Percentiles rank a stretch among this genome's conserved stretches.
Conservation (phyloP, 2,797 vertebrate species). For the Sebastes itinus region DNA sequence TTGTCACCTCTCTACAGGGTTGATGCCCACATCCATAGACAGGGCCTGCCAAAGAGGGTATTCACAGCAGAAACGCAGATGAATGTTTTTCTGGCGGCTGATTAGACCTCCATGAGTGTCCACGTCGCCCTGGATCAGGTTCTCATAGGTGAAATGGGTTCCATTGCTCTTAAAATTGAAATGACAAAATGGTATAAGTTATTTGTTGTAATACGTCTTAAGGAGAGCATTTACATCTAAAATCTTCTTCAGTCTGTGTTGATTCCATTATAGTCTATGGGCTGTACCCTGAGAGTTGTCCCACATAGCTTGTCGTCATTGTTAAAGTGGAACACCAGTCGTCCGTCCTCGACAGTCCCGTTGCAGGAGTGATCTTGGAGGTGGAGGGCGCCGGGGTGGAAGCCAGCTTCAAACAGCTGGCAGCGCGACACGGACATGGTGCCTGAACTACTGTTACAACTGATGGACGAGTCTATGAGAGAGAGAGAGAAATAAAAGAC, state of each 20-base stretch:
- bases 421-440: slow-evolving; percentile 76
- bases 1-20: slow-evolving; percentile 65
- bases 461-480: slow-evolving; percentile 65
- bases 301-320: slow-evolving; percentile 67
- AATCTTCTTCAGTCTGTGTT: neutral
- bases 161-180: slow-evolving; percentile 69
- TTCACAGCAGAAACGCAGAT: slow-evolving; percentile 67
- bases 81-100: slow-evolving; percentile 57
- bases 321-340: slow-evolving; percentile 73
- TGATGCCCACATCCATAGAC: slow-evolving; percentile 68
- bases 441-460: slow-evolving; percentile 62
- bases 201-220: neutral
- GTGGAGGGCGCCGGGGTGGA: slow-evolving; percentile 58
- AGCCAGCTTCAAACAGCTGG: slow-evolving; percentile 77
- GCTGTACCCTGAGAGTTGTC: slow-evolving; percentile 67
- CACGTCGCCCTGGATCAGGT: slow-evolving; percentile 60
- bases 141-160: slow-evolving; percentile 80
- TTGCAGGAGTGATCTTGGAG: slow-evolving; percentile 68
- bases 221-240: neutral
- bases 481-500: neutral
- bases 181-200: neutral
- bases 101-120: slow-evolving; percentile 41
- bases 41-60: slow-evolving; percentile 69
- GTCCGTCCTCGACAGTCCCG: slow-evolving; percentile 62
- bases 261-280: neutral